phyloP scores from a whole-genome alignment of 2,797 vertebrate species.

The Megalops cyprinoides region DNA sequence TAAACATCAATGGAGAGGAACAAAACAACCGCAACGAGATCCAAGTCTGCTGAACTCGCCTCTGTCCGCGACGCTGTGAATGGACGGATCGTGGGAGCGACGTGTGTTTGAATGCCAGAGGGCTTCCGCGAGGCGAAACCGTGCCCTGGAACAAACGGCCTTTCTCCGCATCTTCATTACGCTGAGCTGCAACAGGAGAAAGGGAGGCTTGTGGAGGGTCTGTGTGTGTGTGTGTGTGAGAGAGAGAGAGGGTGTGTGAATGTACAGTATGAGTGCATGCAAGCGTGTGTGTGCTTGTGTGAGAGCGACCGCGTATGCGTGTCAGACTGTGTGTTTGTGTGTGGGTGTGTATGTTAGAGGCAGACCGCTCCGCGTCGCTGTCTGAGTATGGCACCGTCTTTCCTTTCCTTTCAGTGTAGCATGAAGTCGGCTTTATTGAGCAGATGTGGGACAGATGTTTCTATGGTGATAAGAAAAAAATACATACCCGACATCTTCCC shows the following conservation, averaged over 20 bases:
- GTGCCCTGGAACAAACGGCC: conserved; percentile 34
- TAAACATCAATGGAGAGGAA: conserved; percentile 34
- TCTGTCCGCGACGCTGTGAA: conserved; percentile 32
- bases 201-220: conserved; percentile 26
- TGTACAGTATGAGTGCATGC: background rate
- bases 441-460: conserved; percentile 9
- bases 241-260: background rate
- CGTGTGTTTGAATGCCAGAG: conserved; percentile 40
- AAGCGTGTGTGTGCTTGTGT: background rate
- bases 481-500: background rate
- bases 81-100: conserved; percentile 37
- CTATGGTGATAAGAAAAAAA: background rate
- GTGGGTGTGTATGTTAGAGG: conserved; percentile 9
- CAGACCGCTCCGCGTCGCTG: background rate
- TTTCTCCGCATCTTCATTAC: conserved; percentile 44
- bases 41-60: conserved; percentile 29
- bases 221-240: conserved; percentile 7
- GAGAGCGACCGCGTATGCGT: background rate
- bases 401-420: background rate
- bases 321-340: background rate
- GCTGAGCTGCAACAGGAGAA: conserved; percentile 19
- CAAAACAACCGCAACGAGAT: conserved; percentile 36
- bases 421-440: background rate
- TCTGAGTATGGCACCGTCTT: background rate
- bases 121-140: conserved; percentile 21